Conservation (phyloP, 2,797 vertebrate genomes). For the Agapornis canus region DNA sequence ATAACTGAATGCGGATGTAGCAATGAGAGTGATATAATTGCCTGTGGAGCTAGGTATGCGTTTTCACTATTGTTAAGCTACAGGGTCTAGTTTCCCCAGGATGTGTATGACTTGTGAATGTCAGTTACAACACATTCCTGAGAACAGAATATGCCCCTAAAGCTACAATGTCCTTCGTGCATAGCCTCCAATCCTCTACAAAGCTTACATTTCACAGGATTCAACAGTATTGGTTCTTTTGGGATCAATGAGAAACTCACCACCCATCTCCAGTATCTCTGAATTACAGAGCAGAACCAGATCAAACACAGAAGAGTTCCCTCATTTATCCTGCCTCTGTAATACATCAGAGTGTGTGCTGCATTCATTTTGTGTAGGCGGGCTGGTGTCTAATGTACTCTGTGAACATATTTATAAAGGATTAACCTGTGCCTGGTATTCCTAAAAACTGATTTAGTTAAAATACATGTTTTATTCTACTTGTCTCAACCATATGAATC, state of each 20-base stretch:
- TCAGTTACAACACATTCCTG: background rate
- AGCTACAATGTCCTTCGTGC: constrained; percentile 38
- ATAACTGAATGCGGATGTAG: constrained; percentile 35
- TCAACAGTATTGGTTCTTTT: constrained; percentile 49
- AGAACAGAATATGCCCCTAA: constrained; percentile 53
- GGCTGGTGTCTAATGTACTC: constrained; percentile 65
- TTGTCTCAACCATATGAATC: constrained; percentile 37
- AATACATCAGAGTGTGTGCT: constrained; percentile 21
- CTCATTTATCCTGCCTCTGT: constrained; percentile 41
- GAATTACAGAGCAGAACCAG: constrained; percentile 49
- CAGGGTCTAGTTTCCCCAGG: constrained; percentile 39
- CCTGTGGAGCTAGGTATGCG: constrained; percentile 32
- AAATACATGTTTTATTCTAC: constrained; percentile 55
- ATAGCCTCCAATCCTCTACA: constrained; percentile 42
- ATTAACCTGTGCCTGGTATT: constrained; percentile 61
- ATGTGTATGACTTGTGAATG: constrained; percentile 27
- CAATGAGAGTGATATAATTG: background rate
- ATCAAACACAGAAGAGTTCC: constrained; percentile 25
- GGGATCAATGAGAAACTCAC: constrained; percentile 42
- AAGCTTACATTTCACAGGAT: constrained; percentile 54
- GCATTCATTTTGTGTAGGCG: constrained; percentile 56
- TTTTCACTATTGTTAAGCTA: constrained; percentile 45
- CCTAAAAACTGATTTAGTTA: constrained; percentile 59
- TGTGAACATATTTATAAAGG: constrained; percentile 66
- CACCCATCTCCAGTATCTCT: constrained; percentile 45